Evolutionary conservation across 2,888 invertebrate genomes (phyloP).

Genomic region (Hermaeophaga mercurialis): DNA sequence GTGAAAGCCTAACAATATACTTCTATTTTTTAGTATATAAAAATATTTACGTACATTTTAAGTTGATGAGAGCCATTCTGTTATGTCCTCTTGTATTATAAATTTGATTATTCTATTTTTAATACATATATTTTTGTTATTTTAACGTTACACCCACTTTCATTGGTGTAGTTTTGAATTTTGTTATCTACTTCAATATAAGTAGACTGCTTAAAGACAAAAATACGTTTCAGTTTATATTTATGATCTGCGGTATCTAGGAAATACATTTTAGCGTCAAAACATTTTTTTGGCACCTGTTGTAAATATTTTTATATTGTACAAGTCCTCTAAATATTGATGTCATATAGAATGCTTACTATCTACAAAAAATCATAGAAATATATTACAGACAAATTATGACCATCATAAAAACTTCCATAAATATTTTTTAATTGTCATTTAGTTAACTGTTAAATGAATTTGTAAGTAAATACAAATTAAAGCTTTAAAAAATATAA

Average conservation of each 20-base stretch:
- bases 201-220: slow-evolving; percentile 13
- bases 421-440: no score
- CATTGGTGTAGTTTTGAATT: slow-evolving; percentile 19
- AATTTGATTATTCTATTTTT: slow-evolving; percentile 36
- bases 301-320: slow-evolving; percentile 15
- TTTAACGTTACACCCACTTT: slow-evolving; percentile 34
- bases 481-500: no score
- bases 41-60: slow-evolving; percentile 50
- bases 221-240: slow-evolving; percentile 17
- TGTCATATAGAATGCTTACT: no score
- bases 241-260: slow-evolving; percentile 12
- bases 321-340: no score
- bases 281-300: slow-evolving; percentile 20
- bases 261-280: slow-evolving; percentile 11
- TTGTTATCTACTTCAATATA: not conserved
- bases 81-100: slow-evolving; percentile 21
- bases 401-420: no score
- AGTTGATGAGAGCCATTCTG: slow-evolving; percentile 46
- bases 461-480: no score
- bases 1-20: slow-evolving; percentile 13
- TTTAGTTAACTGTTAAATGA: no score
- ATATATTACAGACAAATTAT: no score
- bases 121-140: slow-evolving; percentile 43
- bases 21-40: slow-evolving; percentile 16
- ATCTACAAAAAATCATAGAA: no score